These are phyloP conservation scores for Holcopasites calliopsidis DNA, from an alignment of 1,140 invertebrate genomes.

Conservation along the genomic window DNA sequence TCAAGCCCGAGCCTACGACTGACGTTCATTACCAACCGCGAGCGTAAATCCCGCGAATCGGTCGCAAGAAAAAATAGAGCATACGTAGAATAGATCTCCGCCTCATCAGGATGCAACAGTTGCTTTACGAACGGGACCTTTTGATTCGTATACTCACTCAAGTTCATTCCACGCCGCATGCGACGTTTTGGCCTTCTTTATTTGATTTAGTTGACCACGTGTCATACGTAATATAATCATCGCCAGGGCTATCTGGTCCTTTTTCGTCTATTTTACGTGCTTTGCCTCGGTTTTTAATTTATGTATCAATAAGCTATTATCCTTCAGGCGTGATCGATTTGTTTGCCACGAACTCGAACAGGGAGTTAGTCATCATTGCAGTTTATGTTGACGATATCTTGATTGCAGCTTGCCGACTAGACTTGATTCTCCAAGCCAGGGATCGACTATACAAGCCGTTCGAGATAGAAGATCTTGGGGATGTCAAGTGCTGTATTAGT, in stretches of 20 bases:
- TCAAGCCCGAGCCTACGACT: too few relatives aligned
- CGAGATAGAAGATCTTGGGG: background rate
- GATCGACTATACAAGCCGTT: background rate
- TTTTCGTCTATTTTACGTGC: background rate
- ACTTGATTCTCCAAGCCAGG: background rate
- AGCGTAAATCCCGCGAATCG: too few relatives aligned
- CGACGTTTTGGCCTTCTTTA: background rate
- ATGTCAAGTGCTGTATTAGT: background rate
- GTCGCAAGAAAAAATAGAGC: too few relatives aligned
- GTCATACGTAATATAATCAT: background rate
- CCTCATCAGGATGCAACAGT: too few relatives aligned
- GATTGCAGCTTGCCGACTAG: background rate
- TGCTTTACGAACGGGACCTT: background rate
- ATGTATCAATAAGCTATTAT: too few relatives aligned
- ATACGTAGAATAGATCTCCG: too few relatives aligned
- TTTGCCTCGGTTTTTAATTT: background rate
- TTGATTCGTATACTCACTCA: background rate
- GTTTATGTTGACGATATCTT: background rate
- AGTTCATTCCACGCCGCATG: background rate
- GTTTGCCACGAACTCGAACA: too few relatives aligned
- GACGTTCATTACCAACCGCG: too few relatives aligned
- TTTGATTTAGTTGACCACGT: background rate
- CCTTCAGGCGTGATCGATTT: too few relatives aligned
- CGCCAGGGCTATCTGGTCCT: background rate
- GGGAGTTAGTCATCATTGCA: background rate